These are phyloP conservation scores for Donacobius atricapilla DNA, from an alignment of 2,113 vertebrate genomes.

Conservation along the genomic window DNA sequence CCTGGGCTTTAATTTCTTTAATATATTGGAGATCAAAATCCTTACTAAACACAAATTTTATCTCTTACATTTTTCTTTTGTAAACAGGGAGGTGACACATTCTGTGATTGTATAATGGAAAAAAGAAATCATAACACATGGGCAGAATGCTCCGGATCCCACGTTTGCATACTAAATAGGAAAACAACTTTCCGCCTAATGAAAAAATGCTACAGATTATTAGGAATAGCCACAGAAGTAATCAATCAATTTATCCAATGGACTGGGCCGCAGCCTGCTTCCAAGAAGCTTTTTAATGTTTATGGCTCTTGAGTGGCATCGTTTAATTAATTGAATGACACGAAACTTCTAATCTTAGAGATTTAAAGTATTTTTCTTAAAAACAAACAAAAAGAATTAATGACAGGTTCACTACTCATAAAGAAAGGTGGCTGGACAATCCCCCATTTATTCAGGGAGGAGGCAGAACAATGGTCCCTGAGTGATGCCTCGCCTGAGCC, in stretches of 20 bases:
- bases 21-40: conserved; percentile 65
- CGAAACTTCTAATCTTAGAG: neutral
- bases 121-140: conserved; percentile 50
- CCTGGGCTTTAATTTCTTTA: conserved; percentile 35
- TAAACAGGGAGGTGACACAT: conserved; percentile 50
- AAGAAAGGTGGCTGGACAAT: conserved; percentile 36
- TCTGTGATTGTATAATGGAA: conserved; percentile 36
- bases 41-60: conserved; percentile 64
- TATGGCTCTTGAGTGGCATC: neutral
- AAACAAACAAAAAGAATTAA: conserved; percentile 32
- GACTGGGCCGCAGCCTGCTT: conserved; percentile 29
- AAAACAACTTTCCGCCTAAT: conserved; percentile 67
- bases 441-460: neutral
- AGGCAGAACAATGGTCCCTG: conserved; percentile 8
- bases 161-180: conserved; percentile 62
- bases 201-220: conserved; percentile 68
- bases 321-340: conserved; percentile 49
- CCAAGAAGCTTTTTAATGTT: conserved; percentile 59
- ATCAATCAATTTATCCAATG: conserved; percentile 55
- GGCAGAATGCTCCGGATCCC: conserved; percentile 23
- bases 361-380: conserved; percentile 33
- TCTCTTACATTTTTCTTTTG: conserved; percentile 43
- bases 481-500: neutral
- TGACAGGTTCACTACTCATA: conserved; percentile 30
- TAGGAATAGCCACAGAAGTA: conserved; percentile 56